Base-by-base conservation (phyloP, 2,113 vertebrate species). In the Diphyllodes magnificus region DNA sequence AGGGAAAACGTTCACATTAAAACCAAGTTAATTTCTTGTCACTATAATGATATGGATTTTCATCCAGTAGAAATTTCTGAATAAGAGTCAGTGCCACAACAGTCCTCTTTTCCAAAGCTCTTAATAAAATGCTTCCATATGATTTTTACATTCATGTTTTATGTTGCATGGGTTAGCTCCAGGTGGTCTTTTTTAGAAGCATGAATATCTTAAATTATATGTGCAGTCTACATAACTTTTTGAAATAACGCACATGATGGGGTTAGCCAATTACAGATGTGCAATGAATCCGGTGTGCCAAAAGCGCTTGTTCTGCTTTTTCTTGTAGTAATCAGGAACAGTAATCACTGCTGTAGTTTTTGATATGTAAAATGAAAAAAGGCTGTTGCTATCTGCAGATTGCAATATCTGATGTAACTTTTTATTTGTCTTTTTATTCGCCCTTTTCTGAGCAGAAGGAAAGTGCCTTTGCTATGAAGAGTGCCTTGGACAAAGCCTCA, bases 181-280 rank as follows among this genome's bases (percentile, higher is more conserved):
- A 95, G 86, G 86, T 97, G 72, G 35, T 92, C 54, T 73, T 85
- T 88, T 89, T 92, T 80, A 90, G 75, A 87, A 82, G 42, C 70
- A 76, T 70, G 57, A 76, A 49, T 89, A 80, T 95, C 59, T 95
- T 57, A 82, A 94, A 88, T 91, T 72, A 23, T 82, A 76, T 77
- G 42, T 85, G 39, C 59, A 37, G 53, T 82, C 73, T 85, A 70
- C 59, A 31, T 56, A 88, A 73, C 70, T 92, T 96, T 91, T 88
- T 88, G 59, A 92, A 96, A 90, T 89, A 90, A 59, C 0, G 3
- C 57, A 59, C 31, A 17, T 65, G 75, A 77, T 80, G 89, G 61
- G 30, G 39, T 88, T 95, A 91, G 89, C 90, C 90, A 95, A 44
- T 95, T 94, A 94, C 86, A 95, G 75, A 92, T 95, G 79, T 80